A percentile compares a stretch with the other conserved stretches of the same genome.
phyloP scores from a whole-genome alignment of 2,797 vertebrate genomes.

The Delichon dasypus region DNA sequence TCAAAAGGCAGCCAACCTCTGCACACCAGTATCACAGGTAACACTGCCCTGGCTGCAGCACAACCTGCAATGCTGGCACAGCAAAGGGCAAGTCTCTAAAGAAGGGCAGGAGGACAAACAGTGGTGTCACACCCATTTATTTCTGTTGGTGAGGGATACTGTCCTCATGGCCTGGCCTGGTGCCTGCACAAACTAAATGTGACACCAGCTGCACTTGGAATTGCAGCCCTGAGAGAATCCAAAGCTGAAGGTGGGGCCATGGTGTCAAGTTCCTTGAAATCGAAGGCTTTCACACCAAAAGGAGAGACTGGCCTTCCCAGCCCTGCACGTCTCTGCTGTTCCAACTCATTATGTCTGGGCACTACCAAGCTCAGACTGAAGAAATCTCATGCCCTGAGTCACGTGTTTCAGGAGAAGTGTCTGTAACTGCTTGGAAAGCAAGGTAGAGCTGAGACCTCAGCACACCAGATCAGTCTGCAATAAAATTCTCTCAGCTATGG shows the following conservation, averaged over 20 bases:
- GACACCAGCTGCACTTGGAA: background rate
- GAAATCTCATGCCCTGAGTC: background rate
- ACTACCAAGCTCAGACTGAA: background rate
- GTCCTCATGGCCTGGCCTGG: background rate
- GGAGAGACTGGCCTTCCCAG: background rate
- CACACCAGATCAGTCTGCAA: background rate
- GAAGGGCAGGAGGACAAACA: background rate
- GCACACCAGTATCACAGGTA: background rate
- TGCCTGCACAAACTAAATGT: background rate
- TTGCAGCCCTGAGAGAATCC: background rate
- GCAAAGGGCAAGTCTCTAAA: background rate
- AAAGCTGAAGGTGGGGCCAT: background rate
- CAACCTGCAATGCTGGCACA: background rate
- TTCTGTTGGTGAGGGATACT: background rate
- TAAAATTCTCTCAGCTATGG: background rate
- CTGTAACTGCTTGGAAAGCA: background rate
- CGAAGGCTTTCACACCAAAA: background rate
- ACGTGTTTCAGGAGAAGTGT: background rate
- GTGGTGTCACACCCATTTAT: background rate
- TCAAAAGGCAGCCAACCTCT: background rate
- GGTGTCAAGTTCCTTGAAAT: slow-evolving; percentile 30
- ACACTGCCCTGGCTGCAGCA: background rate
- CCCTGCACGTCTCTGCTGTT: background rate
- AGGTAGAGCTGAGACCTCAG: background rate
- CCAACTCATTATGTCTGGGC: background rate